Evolutionary conservation across 2,888 invertebrate genomes (phyloP), one percentile per base, ranked within the genome.

Genomic region (Eucera pruinosa): DNA sequence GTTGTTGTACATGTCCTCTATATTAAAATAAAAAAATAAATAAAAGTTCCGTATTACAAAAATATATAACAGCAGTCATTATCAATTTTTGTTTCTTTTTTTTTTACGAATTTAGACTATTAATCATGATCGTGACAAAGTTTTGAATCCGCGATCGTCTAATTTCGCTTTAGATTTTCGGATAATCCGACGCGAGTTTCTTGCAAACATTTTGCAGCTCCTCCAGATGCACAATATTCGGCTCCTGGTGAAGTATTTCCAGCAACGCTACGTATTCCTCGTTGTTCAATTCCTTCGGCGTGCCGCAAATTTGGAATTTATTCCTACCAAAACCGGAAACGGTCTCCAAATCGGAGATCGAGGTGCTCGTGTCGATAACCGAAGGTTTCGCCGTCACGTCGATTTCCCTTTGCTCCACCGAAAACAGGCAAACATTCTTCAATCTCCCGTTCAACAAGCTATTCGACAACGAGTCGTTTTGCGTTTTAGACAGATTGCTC

Each of bases 361-460:
- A 90, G 0, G 90, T 89, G 54, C 88, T 89, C 5, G 84, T 88
- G 61, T 90, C 86, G 9, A 74, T 82, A 0, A 89, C 87, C 1
- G 87, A 88, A 7, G 89, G 90, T 64, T 88, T 90, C 0, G 83
- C 88, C 0, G 84, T 85, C 11, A 90, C 84, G 69, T 89, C 87
- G 2, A 87, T 85, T 71, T 91, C 89, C 18, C 70, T 83, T 27
- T 81, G 82, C 23, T 85, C 82, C 27, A 88, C 81, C 6, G 81
- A 78, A 6, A 81, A 41, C 4, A 80, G 73, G 64, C 83, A 85
- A 0, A 80, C 7, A 27, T 73, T 77, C 41, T 71, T 72, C 2
- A 79, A 54, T 47, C 65, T 74, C 6, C 60, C 70, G 6, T 30
- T 70, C 6, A 69, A 45, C 9, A 69, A 52, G 54, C 36, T 39